Conservation (phyloP, 2,888 invertebrate species). For the Unio pictorum region DNA sequence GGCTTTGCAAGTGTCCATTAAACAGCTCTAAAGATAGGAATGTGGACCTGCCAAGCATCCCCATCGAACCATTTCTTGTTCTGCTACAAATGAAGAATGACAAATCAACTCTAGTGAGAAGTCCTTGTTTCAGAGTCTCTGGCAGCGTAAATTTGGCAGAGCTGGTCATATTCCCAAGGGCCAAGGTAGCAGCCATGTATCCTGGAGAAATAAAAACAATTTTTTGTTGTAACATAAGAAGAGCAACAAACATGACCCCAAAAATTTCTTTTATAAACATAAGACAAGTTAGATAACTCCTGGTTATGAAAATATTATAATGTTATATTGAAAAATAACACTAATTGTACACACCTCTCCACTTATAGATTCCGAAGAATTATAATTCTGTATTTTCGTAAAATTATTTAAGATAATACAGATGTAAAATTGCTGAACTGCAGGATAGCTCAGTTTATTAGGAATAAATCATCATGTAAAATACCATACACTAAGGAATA, state of each 20-base stretch:
- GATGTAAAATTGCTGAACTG: no score
- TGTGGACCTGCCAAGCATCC: slow-evolving; percentile 82
- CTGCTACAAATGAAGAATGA: slow-evolving; percentile 83
- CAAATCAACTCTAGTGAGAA: slow-evolving; percentile 28
- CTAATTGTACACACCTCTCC: no score
- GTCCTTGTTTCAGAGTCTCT: slow-evolving; percentile 4
- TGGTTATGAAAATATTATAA: no score
- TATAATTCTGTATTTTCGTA: no score
- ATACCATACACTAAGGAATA: no score
- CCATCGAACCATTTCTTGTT: slow-evolving; percentile 84
- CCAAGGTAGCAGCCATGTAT: slow-evolving; percentile 52
- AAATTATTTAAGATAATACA: no score
- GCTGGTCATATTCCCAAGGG: slow-evolving; percentile 27
- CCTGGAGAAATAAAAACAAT: slow-evolving; percentile 40
- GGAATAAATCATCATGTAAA: no score
- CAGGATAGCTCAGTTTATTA: no score
- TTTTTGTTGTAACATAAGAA: no score
- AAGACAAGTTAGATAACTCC: no score
- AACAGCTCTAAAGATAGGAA: slow-evolving; percentile 48
- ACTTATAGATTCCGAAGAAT: not conserved
- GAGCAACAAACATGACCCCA: no score
- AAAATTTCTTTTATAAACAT: not conserved
- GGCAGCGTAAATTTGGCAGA: slow-evolving; percentile 33
- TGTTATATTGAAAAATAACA: no score
- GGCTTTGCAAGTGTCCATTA: slow-evolving; percentile 36